Evolutionary conservation across 2,113 vertebrate genomes (phyloP), one percentile per base, ranked within the genome.

Genomic region (Arothron firmamentum): DNA sequence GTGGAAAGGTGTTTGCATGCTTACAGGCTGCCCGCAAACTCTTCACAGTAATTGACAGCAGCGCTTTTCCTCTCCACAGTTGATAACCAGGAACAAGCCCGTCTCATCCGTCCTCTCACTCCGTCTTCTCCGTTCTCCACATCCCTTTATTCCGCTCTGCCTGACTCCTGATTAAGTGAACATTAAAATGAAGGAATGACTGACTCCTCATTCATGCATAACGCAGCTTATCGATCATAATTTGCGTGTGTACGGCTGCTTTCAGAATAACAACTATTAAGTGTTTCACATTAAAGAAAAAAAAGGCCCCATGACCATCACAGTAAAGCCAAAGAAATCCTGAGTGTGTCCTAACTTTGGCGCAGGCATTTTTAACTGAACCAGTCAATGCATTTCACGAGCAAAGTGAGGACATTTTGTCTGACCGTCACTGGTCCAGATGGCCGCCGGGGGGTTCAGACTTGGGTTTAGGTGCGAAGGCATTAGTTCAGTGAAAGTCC

Each of bases 11-110:
- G 16, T 42, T 34, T 14, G 23, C 28, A 20, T 3, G 42, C 28
- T n/a, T 3, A 38, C 55, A 41, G 14, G 9, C 64, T 56, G 45
- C 49, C 67, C 72, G 13, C 20, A 68, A 74, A 74, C 84, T 62
- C 72, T 82, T 66, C 43, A 47, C 10, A 52, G 59, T 85, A 80
- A 84, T 72, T 81, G 79, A 85, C 84, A 73, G 69, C 64, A 73
- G 69, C 64, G 62, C 72, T 75, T 82, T 85, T 75, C 65, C 75
- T 73, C 62, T 65, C 54, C 15, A 16, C 25, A 28, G 66, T n/a
- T 65, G n/a, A 68, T 82, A 80, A 80, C 63, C 56, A 58, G 53
- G 64, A 72, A 75, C 67, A 63, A 72, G 54, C 38, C 15, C 49
- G 57, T 17, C 62, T 72, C 48, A 31, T 63, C 31, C 59, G 45